Conservation (phyloP, 1,140 invertebrate genomes). For the Subanguina moxae region DNA sequence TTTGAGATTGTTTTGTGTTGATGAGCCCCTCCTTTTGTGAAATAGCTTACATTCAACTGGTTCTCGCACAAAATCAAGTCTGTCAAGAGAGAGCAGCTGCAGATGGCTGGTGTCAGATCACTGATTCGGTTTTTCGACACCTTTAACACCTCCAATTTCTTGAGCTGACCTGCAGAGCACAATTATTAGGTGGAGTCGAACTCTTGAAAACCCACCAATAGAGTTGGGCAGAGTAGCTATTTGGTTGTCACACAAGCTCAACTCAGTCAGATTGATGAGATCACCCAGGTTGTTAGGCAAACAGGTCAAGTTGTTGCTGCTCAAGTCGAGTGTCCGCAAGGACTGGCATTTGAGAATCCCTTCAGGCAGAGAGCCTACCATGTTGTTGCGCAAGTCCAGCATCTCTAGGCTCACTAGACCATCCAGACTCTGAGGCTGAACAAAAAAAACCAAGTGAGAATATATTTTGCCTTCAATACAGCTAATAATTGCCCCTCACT, state of each 20-base stretch:
- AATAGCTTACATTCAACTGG: constrained; percentile 58
- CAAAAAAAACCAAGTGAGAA: constrained; percentile 35
- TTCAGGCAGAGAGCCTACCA: constrained; percentile 80
- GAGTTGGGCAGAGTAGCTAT: constrained; percentile 87
- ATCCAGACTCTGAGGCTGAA: constrained; percentile 84
- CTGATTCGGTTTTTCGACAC: constrained; percentile 91
- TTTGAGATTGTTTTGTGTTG: too few relatives aligned
- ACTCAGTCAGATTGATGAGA: constrained; percentile 81
- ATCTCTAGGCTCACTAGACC: constrained; percentile 84
- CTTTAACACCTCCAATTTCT: constrained; percentile 68
- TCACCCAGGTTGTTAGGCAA: constrained; percentile 91
- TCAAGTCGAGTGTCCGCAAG: constrained; percentile 74
- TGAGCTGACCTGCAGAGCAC: constrained; percentile 59
- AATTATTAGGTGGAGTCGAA: constrained; percentile 62
- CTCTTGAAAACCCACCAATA: constrained; percentile 63
- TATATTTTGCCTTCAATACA: too few relatives aligned
- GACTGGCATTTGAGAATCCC: constrained; percentile 77
- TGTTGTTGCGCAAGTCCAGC: constrained; percentile 92
- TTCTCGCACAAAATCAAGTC: constrained; percentile 97
- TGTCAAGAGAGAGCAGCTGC: constrained; percentile 86
- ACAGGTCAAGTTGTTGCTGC: constrained; percentile 77
- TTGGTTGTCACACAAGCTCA: constrained; percentile 91
- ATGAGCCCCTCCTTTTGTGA: not conserved
- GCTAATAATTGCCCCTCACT: too few relatives aligned
- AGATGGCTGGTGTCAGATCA: constrained; percentile 81